Evolutionary conservation across 2,113 vertebrate genomes (phyloP).

Genomic region (Pardalotus punctatus): DNA sequence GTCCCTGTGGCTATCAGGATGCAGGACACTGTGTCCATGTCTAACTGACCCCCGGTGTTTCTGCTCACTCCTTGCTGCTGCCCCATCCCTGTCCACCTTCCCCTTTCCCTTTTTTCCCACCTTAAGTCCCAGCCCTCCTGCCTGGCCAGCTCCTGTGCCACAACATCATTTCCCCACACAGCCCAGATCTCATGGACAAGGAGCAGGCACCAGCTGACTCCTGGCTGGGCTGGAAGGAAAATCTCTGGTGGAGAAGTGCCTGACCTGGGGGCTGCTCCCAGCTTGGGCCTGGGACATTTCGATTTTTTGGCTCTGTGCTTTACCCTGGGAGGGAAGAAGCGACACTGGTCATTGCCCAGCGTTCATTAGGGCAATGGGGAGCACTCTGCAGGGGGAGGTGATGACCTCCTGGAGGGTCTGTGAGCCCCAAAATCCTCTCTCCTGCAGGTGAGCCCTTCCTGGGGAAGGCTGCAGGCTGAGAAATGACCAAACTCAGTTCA

Average conservation of each 20-base stretch:
- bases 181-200: fast-evolving
- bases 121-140: background rate
- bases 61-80: background rate
- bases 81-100: background rate
- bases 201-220: background rate
- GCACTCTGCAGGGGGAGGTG: background rate
- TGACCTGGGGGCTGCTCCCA: background rate
- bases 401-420: background rate
- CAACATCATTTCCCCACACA: background rate
- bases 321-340: background rate
- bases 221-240: background rate
- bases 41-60: background rate
- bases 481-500: background rate
- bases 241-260: background rate
- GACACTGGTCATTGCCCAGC: fast-evolving
- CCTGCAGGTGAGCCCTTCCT: background rate
- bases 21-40: background rate
- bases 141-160: background rate
- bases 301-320: background rate
- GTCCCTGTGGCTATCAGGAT: fast-evolving
- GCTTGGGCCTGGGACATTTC: fast-evolving
- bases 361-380: background rate
- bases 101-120: background rate
- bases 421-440: background rate
- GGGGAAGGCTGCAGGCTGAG: background rate